Percentiles rank a stretch among this genome's conserved stretches.
Conservation (phyloP, 1,140 invertebrate genomes). For the Gryllus bimaculatus region DNA sequence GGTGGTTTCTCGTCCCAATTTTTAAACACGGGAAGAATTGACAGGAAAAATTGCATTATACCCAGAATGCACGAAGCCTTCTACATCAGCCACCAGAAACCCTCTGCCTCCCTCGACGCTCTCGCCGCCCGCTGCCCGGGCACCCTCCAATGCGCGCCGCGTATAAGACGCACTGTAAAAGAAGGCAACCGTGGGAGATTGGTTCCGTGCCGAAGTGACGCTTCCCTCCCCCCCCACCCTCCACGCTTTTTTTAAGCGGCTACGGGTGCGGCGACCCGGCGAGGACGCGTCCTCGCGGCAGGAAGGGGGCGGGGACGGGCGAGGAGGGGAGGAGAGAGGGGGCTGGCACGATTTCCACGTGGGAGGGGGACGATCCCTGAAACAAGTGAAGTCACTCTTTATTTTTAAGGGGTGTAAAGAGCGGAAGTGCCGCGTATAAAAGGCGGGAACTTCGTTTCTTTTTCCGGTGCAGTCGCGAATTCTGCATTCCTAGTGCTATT, state of each 20-base stretch:
- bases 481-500: background rate
- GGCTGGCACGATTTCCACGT: background rate
- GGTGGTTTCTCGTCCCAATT: no score
- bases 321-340: background rate
- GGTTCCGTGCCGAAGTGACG: background rate
- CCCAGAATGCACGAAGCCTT: no score
- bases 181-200: background rate
- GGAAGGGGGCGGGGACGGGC: background rate
- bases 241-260: no score
- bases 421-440: background rate
- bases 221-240: background rate
- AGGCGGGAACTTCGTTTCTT: background rate
- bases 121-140: no score
- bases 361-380: background rate
- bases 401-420: background rate
- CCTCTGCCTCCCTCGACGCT: no score
- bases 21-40: no score
- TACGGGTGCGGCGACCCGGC: no score
- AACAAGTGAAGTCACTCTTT: background rate
- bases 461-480: background rate
- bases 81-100: no score
- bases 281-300: no score
- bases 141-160: no score
- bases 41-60: no score
- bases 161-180: background rate